Base-by-base conservation (phyloP, 2,797 vertebrate species). In the Prunella strophiata region DNA sequence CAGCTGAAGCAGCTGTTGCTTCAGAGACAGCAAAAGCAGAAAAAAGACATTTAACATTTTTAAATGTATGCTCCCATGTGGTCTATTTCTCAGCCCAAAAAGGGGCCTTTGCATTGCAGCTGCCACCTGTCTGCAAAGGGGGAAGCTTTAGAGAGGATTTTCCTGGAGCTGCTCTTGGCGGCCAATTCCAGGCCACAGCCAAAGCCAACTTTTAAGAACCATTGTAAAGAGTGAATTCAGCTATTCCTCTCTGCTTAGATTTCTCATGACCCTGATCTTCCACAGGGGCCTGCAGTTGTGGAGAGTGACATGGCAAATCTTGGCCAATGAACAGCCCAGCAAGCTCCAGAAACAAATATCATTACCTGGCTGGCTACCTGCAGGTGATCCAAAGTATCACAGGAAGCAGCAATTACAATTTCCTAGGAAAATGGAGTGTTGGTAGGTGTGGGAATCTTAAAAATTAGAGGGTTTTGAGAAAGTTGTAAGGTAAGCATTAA, bases 1-100 rank as follows among this genome's bases (percentile, higher is more conserved):
- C 85, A 61, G 88, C 93, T 93, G 81, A 93, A 95, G 87, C 95
- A 97, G 97, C 96, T 97, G 97, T 95, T 96, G 68, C 85, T 90
- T 87, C 63, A 95, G 83, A 93, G 90, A 93, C 83, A 42, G 75
- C 68, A 83, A 93, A 83, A 92, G 85, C 76, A 90, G 80, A 85
- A 81, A 70, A 95, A 87, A n/a, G 36, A 88, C 90, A 57, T 86
- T 79, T 90, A 34, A 75, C 71, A 17, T 27, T 82, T 94, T 95
- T 54, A 85, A 94, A 89, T 89, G 68, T 81, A 61, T 66, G 55
- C 63, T 97, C 93, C 93, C 96, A 87, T 95, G 93, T 86, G 94
- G 87, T 91, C 95, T 83, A n/a, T 92, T 89, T 91, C 86, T 95
- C 91, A 89, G 62, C 88, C 43, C 76, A 54, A 92, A 93, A 95